Base-by-base conservation (phyloP, 35 echinoderm and acorn worm species). In the Ophiothrix spiculata region DNA sequence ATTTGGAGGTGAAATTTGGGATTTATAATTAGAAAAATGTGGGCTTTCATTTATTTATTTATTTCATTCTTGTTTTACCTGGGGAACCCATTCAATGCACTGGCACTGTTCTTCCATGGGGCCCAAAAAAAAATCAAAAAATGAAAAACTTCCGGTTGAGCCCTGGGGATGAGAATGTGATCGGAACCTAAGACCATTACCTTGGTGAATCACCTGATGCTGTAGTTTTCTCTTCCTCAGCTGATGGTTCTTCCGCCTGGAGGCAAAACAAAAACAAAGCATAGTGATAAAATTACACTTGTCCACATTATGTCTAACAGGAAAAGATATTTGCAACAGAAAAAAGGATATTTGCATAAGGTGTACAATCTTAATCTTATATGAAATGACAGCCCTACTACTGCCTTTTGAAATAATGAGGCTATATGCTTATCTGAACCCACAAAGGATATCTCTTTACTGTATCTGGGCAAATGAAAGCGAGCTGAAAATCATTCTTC, bases 201-300 rank as follows among this genome's bases (percentile, higher is more conserved):
- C 79, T 89, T 36, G 80, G 32, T 82, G 19, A 38, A 31, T 80
- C 78, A 75, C 56, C 64, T 73, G 79, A 56, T 83, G 45, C 81
- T n/a, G 31, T 64, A 33, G 41, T 25, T 75, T 83, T 78, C 45
- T 81, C 87, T 35, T 79, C 78, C 39, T 79, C 39, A 35, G 54
- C 78, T 37, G 42, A 14, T 23, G 35, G 35, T 31, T 89, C 79
- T 1, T 89, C 63, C 6, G 37, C 87, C 79, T 89, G 40, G 36
- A 80, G 21, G 29, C 28, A 21, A 32, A 35, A 29, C 33, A 75
- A 78, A 39, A 32, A 60, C 25, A 56, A 63, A 31, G 64, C 1
- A 75, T 40, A 2, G 77, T 25, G 33, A 37, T 34, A 4, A 46
- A 82, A 54, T 10, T n/a, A 0, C 33, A 49, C 21, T 31, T 16